Conservation (phyloP, 1,140 invertebrate genomes). For the Manduca sexta region DNA sequence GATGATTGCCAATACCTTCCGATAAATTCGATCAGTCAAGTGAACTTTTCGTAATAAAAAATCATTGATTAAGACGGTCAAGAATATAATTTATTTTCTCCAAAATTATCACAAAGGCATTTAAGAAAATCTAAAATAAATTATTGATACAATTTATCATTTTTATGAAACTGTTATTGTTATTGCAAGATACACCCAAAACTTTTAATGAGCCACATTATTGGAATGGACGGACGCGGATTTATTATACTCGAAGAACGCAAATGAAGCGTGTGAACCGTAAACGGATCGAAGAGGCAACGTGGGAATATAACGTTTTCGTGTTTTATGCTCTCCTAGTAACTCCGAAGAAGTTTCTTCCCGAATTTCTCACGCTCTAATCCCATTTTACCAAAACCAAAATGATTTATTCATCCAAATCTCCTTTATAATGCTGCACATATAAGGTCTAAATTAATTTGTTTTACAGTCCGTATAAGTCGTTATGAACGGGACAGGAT, state of each 20-base stretch:
- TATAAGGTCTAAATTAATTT: constrained; percentile 22
- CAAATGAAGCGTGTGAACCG: constrained; percentile 18
- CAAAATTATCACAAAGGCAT: no score
- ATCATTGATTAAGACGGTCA: not conserved
- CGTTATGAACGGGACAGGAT: constrained; percentile 18
- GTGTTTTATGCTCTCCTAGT: constrained; percentile 46
- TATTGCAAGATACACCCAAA: no score
- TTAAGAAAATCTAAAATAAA: no score
- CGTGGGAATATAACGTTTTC: constrained; percentile 36
- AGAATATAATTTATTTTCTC: no score
- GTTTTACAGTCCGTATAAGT: constrained; percentile 6
- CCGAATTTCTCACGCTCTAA: constrained; percentile 69
- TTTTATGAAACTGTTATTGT: no score
- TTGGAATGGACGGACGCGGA: no score
- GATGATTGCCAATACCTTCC: constrained; percentile 56
- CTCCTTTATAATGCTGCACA: constrained; percentile 10
- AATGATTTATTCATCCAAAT: constrained; percentile 7
- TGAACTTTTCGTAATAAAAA: not conserved
- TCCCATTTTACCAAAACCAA: constrained; percentile 48
- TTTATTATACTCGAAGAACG: no score
- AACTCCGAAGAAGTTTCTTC: constrained; percentile 63
- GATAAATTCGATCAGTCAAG: constrained; percentile 26
- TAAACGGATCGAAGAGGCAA: constrained; percentile 6
- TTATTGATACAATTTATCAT: no score
- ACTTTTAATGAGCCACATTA: no score